These are phyloP conservation scores for Ictalurus punctatus DNA, from an alignment of 2,113 vertebrate genomes.

Conservation along the genomic window DNA sequence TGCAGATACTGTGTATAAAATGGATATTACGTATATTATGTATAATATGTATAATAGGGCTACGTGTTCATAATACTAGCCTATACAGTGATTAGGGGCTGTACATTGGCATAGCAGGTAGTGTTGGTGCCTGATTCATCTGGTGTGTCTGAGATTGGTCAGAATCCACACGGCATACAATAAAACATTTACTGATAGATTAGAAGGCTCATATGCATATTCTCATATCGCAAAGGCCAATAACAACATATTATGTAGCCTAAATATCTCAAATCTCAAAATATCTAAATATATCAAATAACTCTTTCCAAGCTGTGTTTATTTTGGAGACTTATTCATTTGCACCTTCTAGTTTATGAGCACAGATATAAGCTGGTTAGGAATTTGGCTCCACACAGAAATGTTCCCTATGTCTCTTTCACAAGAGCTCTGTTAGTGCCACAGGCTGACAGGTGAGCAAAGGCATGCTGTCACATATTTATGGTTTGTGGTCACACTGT, in stretches of 20 bases:
- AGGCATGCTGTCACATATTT: conserved; percentile 38
- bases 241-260: neutral
- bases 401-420: conserved; percentile 43
- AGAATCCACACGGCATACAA: neutral
- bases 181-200: neutral
- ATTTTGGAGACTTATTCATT: conserved; percentile 7
- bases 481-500: conserved; percentile 13
- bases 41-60: neutral
- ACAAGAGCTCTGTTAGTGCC: conserved; percentile 34
- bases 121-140: neutral
- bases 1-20: neutral
- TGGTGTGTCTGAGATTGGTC: neutral
- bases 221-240: neutral
- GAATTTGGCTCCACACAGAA: conserved; percentile 29
- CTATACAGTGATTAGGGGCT: neutral
- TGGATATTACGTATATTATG: too few relatives aligned
- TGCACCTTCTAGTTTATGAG: conserved; percentile 5
- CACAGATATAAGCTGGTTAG: conserved; percentile 23
- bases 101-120: neutral
- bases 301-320: conserved; percentile 4
- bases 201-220: neutral
- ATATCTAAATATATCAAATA: neutral
- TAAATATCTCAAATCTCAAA: too few relatives aligned
- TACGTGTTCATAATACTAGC: neutral
- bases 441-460: conserved; percentile 42